These are phyloP conservation scores for Athrips mouffetella DNA, from an alignment of 2,888 invertebrate genomes.

Conservation along the genomic window DNA sequence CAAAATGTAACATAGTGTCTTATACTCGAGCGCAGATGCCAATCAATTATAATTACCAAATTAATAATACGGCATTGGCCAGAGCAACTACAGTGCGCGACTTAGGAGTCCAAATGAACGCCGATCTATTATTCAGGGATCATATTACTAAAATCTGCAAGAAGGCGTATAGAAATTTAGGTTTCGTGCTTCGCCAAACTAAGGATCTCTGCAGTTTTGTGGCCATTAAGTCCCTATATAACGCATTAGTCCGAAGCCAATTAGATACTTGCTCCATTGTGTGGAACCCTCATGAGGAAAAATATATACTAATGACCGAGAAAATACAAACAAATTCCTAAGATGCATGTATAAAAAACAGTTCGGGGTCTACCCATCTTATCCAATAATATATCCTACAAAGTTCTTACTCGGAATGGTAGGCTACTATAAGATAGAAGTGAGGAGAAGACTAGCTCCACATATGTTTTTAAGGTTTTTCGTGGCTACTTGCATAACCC, in stretches of 20 bases:
- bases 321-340: neutral
- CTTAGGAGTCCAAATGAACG: conserved; percentile 3
- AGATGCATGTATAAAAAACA: neutral
- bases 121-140: conserved; percentile 1
- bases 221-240: neutral
- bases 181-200: conserved; percentile 1
- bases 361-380: neutral
- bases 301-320: conserved; percentile 8
- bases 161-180: conserved; percentile 11
- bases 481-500: no score
- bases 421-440: neutral
- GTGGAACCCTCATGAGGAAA: conserved; percentile 2
- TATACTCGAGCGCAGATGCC: neutral
- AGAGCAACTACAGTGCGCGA: conserved; percentile 1
- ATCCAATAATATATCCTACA: neutral
- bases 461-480: no score
- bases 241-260: neutral
- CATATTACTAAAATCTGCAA: conserved; percentile 9
- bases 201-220: neutral
- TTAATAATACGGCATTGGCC: neutral
- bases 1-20: conserved; percentile 6
- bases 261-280: neutral
- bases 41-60: neutral
- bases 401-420: neutral
- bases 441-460: no score